Base-by-base conservation (phyloP, 2,797 vertebrate species). In the Oophaga sylvatica region DNA sequence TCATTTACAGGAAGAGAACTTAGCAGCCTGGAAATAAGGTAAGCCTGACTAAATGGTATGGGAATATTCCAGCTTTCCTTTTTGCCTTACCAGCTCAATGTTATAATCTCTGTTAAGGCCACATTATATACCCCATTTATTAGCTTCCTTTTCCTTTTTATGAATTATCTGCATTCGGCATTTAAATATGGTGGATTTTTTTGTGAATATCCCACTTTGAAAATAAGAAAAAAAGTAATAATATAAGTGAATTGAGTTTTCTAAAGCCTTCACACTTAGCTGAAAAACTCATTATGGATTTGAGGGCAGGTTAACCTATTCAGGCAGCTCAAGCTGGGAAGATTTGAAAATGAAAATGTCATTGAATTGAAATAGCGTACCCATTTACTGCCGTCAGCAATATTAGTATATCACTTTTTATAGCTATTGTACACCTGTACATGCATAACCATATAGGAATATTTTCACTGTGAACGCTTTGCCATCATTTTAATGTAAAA, bases 21-120 rank as follows among this genome's bases (percentile, higher is more conserved):
- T 87, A 88, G 65, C 80, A 93, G 65, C 83, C 90, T 94, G 83
- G 92, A 94, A 91, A 91, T 94, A 91, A 93, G 93, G 94, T 94
- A 93, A 87, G 11, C 15, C 7, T 17, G 53, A 35, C 53, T 10
- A 26, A 17, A 67, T 26, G 67, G 29, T 65, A 29, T 5, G 3
- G 75, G 13, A 26, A 56, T 1, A 77, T 77, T 77, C 13, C 22
- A 53, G 9, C 45, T 15, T 76, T 53, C n/a, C 2, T 2, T 56
- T 6, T 26, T n/a, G 5, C n/a, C n/a, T 75, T n/a, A 56, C 48
- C 48, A 56, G 12, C 15, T 76, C 45, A 76, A 26, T 22, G 11
- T 53, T 75, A 48, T n/a, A 76, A 16, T 3, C 20, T n/a, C 41
- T 53, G 20, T 13, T 53, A 19, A 41, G 0, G 12, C 35, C 71